Evolutionary conservation across 1,140 invertebrate genomes (phyloP).

Genomic region (Heliconius nattereri): DNA sequence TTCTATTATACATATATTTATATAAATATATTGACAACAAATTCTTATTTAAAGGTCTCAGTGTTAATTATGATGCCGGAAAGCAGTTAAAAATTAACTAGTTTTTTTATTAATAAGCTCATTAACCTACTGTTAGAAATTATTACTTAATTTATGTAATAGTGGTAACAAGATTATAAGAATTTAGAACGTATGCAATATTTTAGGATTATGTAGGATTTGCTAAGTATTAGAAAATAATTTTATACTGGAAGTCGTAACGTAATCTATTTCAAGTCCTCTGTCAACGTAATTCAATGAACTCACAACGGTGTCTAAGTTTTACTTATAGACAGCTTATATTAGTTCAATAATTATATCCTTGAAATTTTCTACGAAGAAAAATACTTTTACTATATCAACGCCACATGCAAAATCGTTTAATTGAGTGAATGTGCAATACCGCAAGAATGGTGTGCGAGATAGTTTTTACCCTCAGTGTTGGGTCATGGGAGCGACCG

Average conservation of each 20-base stretch:
- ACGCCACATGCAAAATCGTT: neutral
- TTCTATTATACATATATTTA: too few relatives aligned
- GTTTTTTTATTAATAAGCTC: neutral
- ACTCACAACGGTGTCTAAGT: too few relatives aligned
- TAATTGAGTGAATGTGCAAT: constrained; percentile 29
- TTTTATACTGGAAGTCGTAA: too few relatives aligned
- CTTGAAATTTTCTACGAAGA: neutral
- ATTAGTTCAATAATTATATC: neutral
- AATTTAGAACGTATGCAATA: too few relatives aligned
- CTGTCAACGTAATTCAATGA: too few relatives aligned
- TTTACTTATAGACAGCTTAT: too few relatives aligned
- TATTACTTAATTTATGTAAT: constrained; percentile 10
- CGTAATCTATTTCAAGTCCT: too few relatives aligned
- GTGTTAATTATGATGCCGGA: constrained; percentile 1
- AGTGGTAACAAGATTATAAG: neutral
- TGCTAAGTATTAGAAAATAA: too few relatives aligned
- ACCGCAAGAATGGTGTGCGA: constrained; percentile 32
- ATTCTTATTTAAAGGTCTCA: neutral
- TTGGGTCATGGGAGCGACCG: constrained; percentile 68
- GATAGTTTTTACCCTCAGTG: constrained; percentile 30
- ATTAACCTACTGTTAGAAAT: constrained; percentile 9
- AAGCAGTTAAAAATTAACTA: neutral
- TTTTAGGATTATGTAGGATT: too few relatives aligned
- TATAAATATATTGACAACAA: neutral
- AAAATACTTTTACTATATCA: constrained; percentile 11